Evolutionary conservation across 2,888 invertebrate species (phyloP).

Genomic region (Watsonalla cultraria): DNA sequence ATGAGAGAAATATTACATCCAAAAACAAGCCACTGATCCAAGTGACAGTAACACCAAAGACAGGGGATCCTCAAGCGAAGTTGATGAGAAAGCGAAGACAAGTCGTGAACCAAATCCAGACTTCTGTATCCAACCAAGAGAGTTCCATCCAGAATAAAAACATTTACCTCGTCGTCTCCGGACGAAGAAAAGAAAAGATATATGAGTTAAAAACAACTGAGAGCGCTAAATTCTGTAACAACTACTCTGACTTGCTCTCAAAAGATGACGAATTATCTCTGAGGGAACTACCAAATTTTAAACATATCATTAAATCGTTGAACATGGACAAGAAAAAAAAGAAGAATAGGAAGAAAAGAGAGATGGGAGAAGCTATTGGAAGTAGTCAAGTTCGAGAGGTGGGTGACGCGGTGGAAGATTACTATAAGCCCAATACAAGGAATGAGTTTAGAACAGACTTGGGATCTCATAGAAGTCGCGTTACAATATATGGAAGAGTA

Average conservation of each 20-base stretch:
- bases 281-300: constrained; percentile 26
- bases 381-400: constrained; percentile 8
- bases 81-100: constrained; percentile 27
- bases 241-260: constrained; percentile 10
- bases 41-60: constrained; percentile 51
- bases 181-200: constrained; percentile 38
- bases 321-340: constrained; percentile 51
- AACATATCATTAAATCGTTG: constrained; percentile 37
- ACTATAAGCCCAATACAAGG: constrained; percentile 12
- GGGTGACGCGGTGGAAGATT: constrained; percentile 10
- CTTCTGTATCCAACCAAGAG: constrained; percentile 41
- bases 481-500: constrained; percentile 51
- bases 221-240: constrained; percentile 38
- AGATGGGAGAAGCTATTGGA: constrained; percentile 7
- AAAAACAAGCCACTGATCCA: constrained; percentile 41
- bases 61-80: constrained; percentile 26
- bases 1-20: constrained; percentile 3
- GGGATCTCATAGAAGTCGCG: constrained; percentile 29
- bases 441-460: constrained; percentile 7
- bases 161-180: constrained; percentile 38
- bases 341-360: constrained; percentile 23
- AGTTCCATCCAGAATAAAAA: constrained; percentile 40
- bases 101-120: constrained; percentile 28
- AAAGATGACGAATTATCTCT: constrained; percentile 35
- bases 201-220: constrained; percentile 49